Conservation (phyloP, 2,888 invertebrate species). For the Acrobasis repandana region DNA sequence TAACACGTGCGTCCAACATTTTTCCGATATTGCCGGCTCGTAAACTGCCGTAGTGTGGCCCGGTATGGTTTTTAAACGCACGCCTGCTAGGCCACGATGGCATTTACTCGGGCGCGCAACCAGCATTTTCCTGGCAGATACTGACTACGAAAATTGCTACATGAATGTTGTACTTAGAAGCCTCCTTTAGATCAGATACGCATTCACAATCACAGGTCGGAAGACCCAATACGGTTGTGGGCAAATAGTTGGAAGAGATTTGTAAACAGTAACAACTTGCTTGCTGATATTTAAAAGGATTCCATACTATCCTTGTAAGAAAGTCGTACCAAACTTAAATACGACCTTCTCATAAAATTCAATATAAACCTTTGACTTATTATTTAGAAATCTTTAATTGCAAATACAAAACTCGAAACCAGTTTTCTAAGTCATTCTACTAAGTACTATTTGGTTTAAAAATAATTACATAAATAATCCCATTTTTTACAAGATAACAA, state of each 20-base stretch:
- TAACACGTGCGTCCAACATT: slow-evolving; percentile 66
- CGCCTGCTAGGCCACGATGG: slow-evolving; percentile 31
- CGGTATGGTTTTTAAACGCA: slow-evolving; percentile 50
- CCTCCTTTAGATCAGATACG: no score
- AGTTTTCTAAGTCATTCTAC: background rate
- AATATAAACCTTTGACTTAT: background rate
- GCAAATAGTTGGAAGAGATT: no score
- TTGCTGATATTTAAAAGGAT: no score
- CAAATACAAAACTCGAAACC: background rate
- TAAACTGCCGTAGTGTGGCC: slow-evolving; percentile 52
- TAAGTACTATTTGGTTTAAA: background rate
- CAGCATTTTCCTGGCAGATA: no score
- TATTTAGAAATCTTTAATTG: background rate
- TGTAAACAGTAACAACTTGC: background rate
- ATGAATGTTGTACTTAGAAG: no score
- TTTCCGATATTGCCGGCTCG: slow-evolving; percentile 68
- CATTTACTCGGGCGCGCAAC: no score
- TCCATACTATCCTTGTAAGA: background rate
- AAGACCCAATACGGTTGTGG: no score
- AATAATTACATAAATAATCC: background rate
- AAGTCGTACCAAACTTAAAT: background rate
- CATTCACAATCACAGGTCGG: no score
- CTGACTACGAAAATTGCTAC: no score
- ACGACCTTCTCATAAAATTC: slow-evolving; percentile 8
- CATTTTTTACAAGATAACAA: background rate